Conservation (phyloP, 2,113 vertebrate species). For the Leptobrachium ailaonicum region DNA sequence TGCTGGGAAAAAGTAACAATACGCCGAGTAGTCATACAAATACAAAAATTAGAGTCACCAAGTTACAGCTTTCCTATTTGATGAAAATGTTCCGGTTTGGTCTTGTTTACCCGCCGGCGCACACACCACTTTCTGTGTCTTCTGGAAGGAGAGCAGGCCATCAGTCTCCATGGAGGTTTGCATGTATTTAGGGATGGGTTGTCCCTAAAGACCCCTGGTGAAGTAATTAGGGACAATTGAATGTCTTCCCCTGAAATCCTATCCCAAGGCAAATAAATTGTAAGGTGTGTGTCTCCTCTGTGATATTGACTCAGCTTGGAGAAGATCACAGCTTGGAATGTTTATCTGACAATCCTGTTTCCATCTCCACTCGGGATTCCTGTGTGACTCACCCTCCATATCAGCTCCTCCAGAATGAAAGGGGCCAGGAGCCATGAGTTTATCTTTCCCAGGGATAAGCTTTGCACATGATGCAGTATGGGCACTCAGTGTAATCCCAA, state of each 20-base stretch:
- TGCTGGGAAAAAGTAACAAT: too few relatives aligned
- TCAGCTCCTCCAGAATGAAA: neutral
- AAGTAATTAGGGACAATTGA: constrained; percentile 18
- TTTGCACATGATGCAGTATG: neutral
- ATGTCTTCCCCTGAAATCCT: constrained; percentile 24
- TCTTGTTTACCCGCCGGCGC: too few relatives aligned
- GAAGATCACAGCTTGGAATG: constrained; percentile 44
- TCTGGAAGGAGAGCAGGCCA: constrained; percentile 2
- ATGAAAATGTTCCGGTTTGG: too few relatives aligned
- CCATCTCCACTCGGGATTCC: neutral
- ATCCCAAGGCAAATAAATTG: constrained; percentile 35
- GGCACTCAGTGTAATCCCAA: too few relatives aligned
- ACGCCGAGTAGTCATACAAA: too few relatives aligned
- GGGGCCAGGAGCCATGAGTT: neutral
- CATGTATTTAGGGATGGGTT: neutral
- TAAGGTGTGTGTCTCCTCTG: constrained; percentile 35
- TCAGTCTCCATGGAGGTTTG: neutral
- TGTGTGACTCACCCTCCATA: constrained; percentile 5
- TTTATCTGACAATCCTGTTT: constrained; percentile 37
- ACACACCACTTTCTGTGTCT: neutral
- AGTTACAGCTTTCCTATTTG: too few relatives aligned
- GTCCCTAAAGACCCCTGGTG: neutral
- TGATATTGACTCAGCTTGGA: constrained; percentile 46
- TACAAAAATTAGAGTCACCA: too few relatives aligned
- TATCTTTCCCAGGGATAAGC: constrained; percentile 42